Conservation (phyloP, 23 tunicate genomes). For the Oikopleura dioica region DNA sequence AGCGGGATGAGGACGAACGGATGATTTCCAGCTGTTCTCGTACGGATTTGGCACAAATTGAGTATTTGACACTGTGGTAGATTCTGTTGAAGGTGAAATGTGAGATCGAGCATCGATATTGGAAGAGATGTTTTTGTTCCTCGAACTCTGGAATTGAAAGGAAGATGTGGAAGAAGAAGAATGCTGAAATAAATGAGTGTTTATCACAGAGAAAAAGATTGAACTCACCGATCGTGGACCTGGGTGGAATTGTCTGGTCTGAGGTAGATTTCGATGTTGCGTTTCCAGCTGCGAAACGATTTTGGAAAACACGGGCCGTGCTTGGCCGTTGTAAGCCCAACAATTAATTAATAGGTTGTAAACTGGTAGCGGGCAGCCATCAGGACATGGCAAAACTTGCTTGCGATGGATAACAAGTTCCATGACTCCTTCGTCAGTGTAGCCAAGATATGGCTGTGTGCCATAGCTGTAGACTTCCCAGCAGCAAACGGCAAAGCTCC, state of each 20-base stretch:
- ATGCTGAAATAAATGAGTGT: no score
- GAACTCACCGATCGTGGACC: no score
- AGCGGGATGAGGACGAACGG: background rate
- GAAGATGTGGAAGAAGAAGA: no score
- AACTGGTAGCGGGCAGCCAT: background rate
- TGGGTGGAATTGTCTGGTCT: no score
- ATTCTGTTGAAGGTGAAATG: no score
- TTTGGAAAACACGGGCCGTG: background rate
- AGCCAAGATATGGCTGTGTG: conserved; percentile 6
- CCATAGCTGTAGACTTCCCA: conserved; percentile 10
- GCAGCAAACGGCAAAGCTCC: conserved; percentile 11
- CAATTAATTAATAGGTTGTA: background rate
- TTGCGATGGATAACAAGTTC: conserved; percentile 8
- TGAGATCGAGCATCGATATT: no score
- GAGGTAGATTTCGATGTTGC: no score
- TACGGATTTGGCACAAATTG: no score
- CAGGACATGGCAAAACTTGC: conserved; percentile 6
- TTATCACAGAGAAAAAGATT: no score
- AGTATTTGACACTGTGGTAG: no score
- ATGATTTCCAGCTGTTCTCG: background rate
- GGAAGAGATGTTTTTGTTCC: no score
- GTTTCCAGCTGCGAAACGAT: background rate
- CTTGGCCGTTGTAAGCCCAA: background rate
- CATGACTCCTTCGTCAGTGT: conserved; percentile 4
- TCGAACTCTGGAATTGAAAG: no score